Conservation (phyloP, 2,797 vertebrate genomes). For the Heteromormyrus szaboi region DNA sequence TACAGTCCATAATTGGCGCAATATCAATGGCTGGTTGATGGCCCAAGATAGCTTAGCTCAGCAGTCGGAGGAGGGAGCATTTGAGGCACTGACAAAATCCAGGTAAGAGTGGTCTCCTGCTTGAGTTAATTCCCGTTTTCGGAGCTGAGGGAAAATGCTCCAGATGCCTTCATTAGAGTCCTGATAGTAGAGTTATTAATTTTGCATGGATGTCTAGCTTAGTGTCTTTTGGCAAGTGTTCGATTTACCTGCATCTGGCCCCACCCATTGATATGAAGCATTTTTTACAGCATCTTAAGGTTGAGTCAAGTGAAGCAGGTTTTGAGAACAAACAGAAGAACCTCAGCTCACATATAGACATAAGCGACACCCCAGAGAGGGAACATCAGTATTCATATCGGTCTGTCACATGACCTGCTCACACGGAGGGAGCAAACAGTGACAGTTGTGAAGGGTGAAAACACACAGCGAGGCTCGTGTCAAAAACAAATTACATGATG, state of each 20-base stretch:
- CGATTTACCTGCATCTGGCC: not conserved
- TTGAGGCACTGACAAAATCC: not conserved
- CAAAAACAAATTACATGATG: not conserved
- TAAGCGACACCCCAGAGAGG: not conserved
- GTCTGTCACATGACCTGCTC: not conserved
- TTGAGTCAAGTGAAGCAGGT: not conserved
- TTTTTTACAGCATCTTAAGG: not conserved
- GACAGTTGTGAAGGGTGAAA: not conserved
- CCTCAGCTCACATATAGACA: not conserved
- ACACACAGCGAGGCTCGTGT: not conserved
- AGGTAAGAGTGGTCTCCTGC: not conserved
- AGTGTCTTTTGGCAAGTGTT: not conserved
- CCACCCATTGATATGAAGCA: not conserved
- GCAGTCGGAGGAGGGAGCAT: not conserved
- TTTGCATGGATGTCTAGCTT: not conserved
- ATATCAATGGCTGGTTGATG: not conserved
- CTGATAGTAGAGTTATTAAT: not conserved
- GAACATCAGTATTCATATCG: not conserved
- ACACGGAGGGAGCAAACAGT: not conserved
- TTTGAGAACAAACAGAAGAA: not conserved
- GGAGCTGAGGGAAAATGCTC: not conserved
- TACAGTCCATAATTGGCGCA: not conserved
- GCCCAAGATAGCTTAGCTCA: constrained; percentile 2
- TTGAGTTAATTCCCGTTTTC: not conserved
- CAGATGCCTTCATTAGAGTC: not conserved